These are phyloP conservation scores for Threskiornis aethiopicus DNA, from an alignment of 2,797 vertebrate species.

Conservation along the genomic window DNA sequence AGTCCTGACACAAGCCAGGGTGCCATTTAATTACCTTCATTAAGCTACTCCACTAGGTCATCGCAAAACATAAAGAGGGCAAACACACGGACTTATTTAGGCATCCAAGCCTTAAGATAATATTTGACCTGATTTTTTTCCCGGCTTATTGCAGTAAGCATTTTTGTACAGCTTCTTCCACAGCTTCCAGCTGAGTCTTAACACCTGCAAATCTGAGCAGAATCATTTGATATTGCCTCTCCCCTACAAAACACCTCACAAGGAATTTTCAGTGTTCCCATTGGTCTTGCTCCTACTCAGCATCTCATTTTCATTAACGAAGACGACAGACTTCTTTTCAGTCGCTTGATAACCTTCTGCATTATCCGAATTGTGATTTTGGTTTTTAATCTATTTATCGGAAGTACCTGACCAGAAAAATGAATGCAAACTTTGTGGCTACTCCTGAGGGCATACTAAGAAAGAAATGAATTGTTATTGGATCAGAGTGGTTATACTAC, in stretches of 20 bases:
- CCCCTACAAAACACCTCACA: not conserved
- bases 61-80: rapidly evolving
- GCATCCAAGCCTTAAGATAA: not conserved
- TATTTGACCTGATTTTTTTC: not conserved
- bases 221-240: not conserved
- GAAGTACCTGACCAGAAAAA: not conserved
- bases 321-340: not conserved
- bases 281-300: not conserved
- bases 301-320: not conserved
- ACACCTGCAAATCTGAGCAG: not conserved
- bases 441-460: not conserved
- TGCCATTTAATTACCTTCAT: not conserved
- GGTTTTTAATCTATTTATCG: not conserved
- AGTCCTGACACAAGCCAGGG: no score
- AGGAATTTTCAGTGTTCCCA: rapidly evolving
- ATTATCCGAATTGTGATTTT: not conserved
- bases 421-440: not conserved
- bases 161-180: not conserved
- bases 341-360: not conserved
- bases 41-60: not conserved
- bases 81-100: not conserved
- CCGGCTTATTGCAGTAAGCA: not conserved
- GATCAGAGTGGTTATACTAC: not conserved
- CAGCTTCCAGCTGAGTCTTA: not conserved
- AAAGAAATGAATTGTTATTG: not conserved